These are phyloP conservation scores for Potamarius usumacintae DNA, from an alignment of 2,113 vertebrate genomes.

Conservation along the genomic window DNA sequence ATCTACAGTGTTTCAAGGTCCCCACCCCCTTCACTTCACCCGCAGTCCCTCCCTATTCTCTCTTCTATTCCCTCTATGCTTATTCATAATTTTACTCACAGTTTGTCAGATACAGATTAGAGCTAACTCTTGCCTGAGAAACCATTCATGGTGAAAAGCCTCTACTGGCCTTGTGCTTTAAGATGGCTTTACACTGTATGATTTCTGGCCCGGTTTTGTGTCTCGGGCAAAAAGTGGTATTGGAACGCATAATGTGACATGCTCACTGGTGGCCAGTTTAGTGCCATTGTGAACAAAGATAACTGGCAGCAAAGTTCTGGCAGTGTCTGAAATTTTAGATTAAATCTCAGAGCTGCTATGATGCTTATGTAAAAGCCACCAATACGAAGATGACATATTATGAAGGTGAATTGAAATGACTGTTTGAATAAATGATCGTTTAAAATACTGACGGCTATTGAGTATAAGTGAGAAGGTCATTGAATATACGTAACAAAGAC, in stretches of 20 bases:
- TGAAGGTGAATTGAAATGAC: background rate
- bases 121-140: constrained; percentile 6
- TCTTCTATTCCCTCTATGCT: constrained; percentile 16
- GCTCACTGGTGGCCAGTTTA: background rate
- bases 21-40: constrained; percentile 10
- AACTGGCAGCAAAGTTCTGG: background rate
- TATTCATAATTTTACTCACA: background rate
- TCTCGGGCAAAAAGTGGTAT: background rate
- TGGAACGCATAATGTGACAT: background rate
- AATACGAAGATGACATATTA: background rate
- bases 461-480: no score
- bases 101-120: constrained; percentile 21
- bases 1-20: constrained; percentile 59
- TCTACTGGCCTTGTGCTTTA: background rate
- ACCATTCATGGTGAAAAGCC: background rate
- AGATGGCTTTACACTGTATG: background rate
- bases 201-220: background rate
- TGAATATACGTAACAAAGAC: no score
- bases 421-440: background rate
- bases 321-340: background rate
- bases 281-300: background rate
- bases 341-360: background rate
- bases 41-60: background rate
- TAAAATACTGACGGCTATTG: background rate
- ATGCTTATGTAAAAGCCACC: background rate